Evolutionary conservation across 2,113 vertebrate species (phyloP), one percentile per base, ranked within the genome.

Genomic region (Saimiri boliviensis): DNA sequence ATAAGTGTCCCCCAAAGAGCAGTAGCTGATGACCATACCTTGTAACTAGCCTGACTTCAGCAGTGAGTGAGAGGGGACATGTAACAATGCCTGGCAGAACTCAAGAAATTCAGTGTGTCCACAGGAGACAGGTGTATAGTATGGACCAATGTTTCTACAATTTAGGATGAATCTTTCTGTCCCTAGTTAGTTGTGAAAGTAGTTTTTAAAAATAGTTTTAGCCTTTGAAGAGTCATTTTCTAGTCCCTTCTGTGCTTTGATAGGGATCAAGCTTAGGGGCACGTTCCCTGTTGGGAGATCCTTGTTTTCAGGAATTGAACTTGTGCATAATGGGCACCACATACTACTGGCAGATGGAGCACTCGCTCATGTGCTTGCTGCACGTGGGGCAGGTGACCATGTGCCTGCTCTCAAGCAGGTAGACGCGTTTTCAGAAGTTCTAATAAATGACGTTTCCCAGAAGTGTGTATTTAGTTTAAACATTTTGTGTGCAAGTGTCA

Each of bases 331-430:
- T 99, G 6, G 99, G 98, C 30, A 99, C 99, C 0, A 99, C 99
- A 1, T 99, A 99, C 99, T 99, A 99, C 70, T 99, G 98, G 98
- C 99, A 99, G 98, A 99, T 99, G 96, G 99, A 99, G 86, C 99
- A 99, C 98, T 99, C 99, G 52, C 98, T 99, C 99, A 99, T 99
- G 83, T 99, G 98, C 98, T 99, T 99, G 47, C 99, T 99, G 0
- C 99, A 99, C 96, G 99, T 99, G 97, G 99, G 99, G 98, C 99
- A 99, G 13, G 99, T 99, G 89, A 99, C 99, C 99, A 99, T 99
- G 98, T 99, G 99, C 86, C 99, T 99, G 0, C 99, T 99, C 91
- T 99, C 99, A 82, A 99, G 99, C 96, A 99, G 98, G 13, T 27
- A 89, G n/a, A 86, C 20, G 66, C 19, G 35, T 56, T 82, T 92